Conservation (phyloP, 2,113 vertebrate species). For the Channa argus region DNA sequence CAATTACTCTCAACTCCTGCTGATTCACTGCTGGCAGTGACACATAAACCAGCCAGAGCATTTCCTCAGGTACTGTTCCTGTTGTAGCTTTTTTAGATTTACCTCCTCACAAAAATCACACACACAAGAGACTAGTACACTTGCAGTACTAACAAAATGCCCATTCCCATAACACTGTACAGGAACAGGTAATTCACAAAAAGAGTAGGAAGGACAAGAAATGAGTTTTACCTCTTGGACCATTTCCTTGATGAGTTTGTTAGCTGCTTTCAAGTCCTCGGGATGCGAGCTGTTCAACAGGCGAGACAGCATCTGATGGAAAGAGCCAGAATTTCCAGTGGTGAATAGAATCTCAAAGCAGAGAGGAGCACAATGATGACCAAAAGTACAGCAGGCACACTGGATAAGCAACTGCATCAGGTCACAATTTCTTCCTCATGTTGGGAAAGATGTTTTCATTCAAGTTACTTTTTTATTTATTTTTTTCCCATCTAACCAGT, state of each 20-base stretch:
- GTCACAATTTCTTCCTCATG: background rate
- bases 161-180: no score
- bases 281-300: conserved; percentile 97
- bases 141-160: background rate
- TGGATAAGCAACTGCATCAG: background rate
- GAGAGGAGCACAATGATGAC: background rate
- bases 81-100: background rate
- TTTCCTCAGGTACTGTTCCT: conserved; percentile 24
- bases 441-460: background rate
- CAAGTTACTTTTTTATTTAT: no score
- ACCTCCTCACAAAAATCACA: conserved; percentile 1
- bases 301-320: conserved; percentile 91
- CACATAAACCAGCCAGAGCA: conserved; percentile 21
- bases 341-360: background rate
- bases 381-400: background rate
- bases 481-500: no score
- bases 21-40: conserved; percentile 31
- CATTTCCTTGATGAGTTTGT: conserved; percentile 99
- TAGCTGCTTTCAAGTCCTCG: conserved; percentile 97
- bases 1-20: conserved; percentile 1
- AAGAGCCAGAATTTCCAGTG: conserved; percentile 3
- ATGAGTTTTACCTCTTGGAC: conserved; percentile 91
- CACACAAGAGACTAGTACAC: no score
- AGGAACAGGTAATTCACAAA: background rate
- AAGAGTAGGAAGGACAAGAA: background rate